These are phyloP conservation scores for Phrynocephalus vlangalii DNA, from an alignment of 2,797 vertebrate species.

Conservation along the genomic window DNA sequence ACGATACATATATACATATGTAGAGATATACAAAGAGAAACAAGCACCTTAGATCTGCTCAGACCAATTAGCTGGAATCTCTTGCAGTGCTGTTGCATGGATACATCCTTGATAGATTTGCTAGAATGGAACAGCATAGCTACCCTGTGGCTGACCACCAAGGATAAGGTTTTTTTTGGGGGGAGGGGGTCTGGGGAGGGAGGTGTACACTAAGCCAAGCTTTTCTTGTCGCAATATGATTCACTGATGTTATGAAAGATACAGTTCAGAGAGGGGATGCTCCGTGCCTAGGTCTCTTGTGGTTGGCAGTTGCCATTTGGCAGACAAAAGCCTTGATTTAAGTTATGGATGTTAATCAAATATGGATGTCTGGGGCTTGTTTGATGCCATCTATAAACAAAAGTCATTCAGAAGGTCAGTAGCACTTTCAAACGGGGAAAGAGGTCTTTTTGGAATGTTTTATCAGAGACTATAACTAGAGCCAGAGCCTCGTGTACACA, in stretches of 20 bases:
- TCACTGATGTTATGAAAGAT: conserved; percentile 5
- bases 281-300: background rate
- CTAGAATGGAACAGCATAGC: background rate
- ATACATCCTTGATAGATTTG: background rate
- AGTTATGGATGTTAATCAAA: background rate
- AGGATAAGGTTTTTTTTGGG: background rate
- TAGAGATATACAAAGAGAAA: conserved; percentile 48
- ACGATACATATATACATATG: conserved; percentile 17
- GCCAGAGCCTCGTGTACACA: background rate
- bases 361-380: background rate
- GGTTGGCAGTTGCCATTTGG: background rate
- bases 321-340: background rate
- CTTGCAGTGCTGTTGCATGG: background rate
- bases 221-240: background rate
- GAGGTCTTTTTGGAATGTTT: background rate
- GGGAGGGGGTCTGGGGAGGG: no score
- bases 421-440: background rate
- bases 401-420: background rate
- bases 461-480: background rate
- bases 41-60: conserved; percentile 59
- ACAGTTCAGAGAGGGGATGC: background rate
- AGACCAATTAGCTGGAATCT: conserved; percentile 4
- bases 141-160: background rate
- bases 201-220: background rate
- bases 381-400: background rate